Conservation (phyloP, 2,888 invertebrate genomes). For the Polymixis flavicincta region DNA sequence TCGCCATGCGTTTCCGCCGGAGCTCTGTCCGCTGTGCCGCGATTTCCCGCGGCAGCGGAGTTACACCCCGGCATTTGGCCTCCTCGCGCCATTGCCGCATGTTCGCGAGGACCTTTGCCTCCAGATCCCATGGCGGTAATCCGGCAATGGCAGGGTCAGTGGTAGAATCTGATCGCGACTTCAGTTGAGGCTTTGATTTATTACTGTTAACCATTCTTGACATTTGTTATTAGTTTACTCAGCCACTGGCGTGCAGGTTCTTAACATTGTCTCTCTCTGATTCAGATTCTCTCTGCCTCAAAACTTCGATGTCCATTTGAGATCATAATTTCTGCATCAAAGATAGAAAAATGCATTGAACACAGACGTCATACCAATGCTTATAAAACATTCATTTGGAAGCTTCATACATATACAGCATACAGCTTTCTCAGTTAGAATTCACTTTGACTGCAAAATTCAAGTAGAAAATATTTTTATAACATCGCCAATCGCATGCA, state of each 20-base stretch:
- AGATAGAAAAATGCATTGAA: neutral
- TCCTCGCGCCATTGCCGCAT: no score
- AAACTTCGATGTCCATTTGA: neutral
- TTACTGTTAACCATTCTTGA: neutral
- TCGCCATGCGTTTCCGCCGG: no score
- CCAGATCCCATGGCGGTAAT: no score
- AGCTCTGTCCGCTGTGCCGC: no score
- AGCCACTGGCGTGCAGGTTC: neutral
- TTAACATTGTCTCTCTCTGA: neutral
- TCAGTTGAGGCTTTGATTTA: neutral
- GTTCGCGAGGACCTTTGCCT: no score
- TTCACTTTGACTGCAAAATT: slow-evolving; percentile 25
- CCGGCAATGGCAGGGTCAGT: no score
- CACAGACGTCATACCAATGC: neutral
- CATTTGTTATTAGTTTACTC: no score
- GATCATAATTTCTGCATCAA: neutral
- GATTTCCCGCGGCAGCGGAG: no score
- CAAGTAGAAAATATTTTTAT: slow-evolving; percentile 15
- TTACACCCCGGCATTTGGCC: no score
- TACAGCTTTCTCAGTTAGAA: neutral
- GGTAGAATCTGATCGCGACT: neutral
- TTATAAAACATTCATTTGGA: neutral
- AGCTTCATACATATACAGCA: slow-evolving; percentile 9
- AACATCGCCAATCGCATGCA: slow-evolving; percentile 25
- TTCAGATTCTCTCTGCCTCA: neutral